Conservation (phyloP, 2,888 invertebrate species). For the Disparrhopalites patrizii region DNA sequence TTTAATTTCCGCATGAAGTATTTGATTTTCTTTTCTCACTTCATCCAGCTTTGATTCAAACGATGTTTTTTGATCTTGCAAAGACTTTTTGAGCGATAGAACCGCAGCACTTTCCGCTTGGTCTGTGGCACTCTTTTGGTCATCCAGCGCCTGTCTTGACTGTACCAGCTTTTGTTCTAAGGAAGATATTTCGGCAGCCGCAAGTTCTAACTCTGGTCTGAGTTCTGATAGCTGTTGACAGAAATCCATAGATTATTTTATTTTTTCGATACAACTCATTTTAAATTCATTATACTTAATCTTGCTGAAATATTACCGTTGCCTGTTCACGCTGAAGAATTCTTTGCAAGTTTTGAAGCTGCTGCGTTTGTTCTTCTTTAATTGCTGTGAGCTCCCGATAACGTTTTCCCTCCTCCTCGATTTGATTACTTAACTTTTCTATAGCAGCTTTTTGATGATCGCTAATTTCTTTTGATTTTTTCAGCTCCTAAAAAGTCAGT, state of each 20-base stretch:
- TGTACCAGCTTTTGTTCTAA: neutral
- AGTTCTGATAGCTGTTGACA: neutral
- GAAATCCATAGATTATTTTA: too few species aligned
- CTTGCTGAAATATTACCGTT: neutral
- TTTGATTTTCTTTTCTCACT: constrained; percentile 1
- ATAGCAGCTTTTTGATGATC: neutral
- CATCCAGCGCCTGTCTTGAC: neutral
- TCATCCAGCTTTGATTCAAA: constrained; percentile 6
- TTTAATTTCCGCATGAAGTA: neutral
- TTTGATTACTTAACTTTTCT: neutral
- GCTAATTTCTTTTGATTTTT: neutral
- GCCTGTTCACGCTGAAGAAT: neutral
- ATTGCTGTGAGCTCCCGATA: neutral
- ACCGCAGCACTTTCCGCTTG: neutral
- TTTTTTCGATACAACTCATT: too few species aligned
- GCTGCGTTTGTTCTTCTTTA: neutral
- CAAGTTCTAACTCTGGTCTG: neutral
- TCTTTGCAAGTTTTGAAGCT: neutral
- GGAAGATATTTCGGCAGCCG: neutral
- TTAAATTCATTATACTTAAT: neutral
- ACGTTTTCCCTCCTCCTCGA: neutral
- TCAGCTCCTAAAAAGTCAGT: neutral
- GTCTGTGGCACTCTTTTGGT: neutral
- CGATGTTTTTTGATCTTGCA: constrained; percentile 21
- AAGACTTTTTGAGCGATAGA: neutral